These are phyloP conservation scores for Whitmania pigra DNA, from an alignment of 1,140 invertebrate genomes.

Conservation along the genomic window DNA sequence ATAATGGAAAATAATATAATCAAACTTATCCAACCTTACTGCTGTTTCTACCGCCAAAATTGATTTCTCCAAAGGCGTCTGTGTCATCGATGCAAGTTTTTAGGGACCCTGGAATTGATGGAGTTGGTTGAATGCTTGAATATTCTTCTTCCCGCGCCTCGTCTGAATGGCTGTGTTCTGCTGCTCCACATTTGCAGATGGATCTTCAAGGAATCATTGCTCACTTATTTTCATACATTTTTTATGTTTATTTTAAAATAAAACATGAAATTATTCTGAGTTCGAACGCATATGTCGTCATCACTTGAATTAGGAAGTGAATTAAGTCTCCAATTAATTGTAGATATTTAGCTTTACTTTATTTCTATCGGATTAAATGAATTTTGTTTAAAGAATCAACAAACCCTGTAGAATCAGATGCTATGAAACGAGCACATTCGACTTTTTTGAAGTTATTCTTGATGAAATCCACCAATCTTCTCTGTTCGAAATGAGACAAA, in stretches of 20 bases:
- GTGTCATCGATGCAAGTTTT: slow-evolving; percentile 20
- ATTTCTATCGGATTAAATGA: background rate
- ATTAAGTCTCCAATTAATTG: too few species aligned
- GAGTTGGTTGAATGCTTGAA: background rate
- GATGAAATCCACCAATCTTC: background rate
- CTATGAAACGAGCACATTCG: background rate
- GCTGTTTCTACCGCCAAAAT: slow-evolving; percentile 33
- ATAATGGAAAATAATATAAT: too few species aligned
- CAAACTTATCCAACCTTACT: slow-evolving; percentile 27
- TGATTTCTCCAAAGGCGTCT: slow-evolving; percentile 36
- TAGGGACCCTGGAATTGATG: background rate
- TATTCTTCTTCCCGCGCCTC: background rate
- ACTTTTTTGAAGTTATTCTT: slow-evolving; percentile 2
- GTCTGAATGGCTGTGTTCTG: background rate
- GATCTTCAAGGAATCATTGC: background rate
- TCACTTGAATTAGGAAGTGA: background rate
- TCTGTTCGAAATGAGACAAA: background rate
- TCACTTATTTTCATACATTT: too few species aligned
- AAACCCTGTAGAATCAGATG: background rate
- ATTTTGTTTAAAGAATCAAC: background rate
- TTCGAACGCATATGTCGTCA: background rate
- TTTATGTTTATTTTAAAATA: too few species aligned
- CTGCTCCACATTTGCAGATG: background rate
- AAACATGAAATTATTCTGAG: background rate
- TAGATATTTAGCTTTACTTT: too few species aligned